Conservation (phyloP, 2,113 vertebrate species). For the Barbus barbus region DNA sequence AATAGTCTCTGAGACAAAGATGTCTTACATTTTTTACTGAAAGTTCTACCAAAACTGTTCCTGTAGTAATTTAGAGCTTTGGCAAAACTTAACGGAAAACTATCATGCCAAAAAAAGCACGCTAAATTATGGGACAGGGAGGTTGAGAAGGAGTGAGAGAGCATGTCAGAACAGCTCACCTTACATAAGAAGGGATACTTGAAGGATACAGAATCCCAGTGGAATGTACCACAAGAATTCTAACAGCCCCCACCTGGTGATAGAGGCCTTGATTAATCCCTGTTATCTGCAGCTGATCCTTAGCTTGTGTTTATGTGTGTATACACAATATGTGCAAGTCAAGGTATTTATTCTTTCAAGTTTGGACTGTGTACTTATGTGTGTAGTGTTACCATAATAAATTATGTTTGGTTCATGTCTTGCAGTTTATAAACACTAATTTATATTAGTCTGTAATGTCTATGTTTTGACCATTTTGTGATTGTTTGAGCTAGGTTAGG, state of each 20-base stretch:
- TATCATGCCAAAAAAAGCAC: constrained; percentile 8
- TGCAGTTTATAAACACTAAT: not conserved
- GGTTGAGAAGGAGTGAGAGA: constrained; percentile 50
- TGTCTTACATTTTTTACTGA: constrained; percentile 3
- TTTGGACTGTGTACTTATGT: not conserved
- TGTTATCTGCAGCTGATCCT: constrained; percentile 10
- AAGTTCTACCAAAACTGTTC: not conserved
- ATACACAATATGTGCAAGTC: not conserved
- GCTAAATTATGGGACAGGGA: not conserved
- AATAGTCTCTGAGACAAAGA: not conserved
- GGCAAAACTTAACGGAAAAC: not conserved
- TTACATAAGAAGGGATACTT: constrained; percentile 68
- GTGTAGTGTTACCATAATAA: not conserved
- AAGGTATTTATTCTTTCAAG: constrained; percentile 3
- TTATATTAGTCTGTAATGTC: not conserved
- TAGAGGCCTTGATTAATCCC: constrained; percentile 26
- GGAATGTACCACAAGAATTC: constrained; percentile 60
- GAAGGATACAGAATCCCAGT: constrained; percentile 60
- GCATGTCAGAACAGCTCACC: constrained; percentile 65
- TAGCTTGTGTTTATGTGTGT: constrained; percentile 29
- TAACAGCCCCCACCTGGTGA: constrained; percentile 37
- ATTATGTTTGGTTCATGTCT: not conserved
- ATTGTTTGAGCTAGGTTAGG: constrained; percentile 1
- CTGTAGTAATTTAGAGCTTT: not conserved
- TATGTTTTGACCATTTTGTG: constrained; percentile 16